Evolutionary conservation across 2,888 invertebrate genomes (phyloP).

Genomic region (Strigamia transsilvanica): DNA sequence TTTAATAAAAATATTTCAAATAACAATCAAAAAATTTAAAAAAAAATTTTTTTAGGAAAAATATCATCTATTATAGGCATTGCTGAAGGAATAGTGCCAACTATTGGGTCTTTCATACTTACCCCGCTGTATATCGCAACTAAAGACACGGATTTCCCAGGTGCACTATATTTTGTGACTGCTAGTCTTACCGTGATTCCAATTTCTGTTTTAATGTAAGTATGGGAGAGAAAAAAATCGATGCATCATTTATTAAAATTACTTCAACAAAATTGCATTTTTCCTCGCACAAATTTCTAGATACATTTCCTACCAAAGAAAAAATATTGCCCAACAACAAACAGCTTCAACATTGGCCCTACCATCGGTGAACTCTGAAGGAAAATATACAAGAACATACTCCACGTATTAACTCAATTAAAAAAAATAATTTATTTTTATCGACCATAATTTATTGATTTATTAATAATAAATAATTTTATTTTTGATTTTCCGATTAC

Average conservation of each 20-base stretch:
- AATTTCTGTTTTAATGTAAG: not conserved
- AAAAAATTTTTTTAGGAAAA: not conserved
- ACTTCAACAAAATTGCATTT: not conserved
- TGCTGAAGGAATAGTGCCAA: not conserved
- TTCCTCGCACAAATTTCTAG: not conserved
- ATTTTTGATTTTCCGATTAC: too few species aligned
- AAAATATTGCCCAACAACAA: not conserved
- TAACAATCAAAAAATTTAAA: not conserved
- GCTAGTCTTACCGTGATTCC: not conserved
- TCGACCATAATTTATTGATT: too few species aligned
- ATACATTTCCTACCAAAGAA: not conserved
- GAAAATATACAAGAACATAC: too few species aligned
- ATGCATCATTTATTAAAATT: not conserved
- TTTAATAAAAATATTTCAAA: not conserved
- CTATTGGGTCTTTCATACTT: not conserved
- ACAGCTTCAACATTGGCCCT: not conserved
- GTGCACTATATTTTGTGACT: not conserved
- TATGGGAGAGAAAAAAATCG: not conserved
- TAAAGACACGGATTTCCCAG: not conserved
- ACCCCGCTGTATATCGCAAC: not conserved
- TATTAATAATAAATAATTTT: too few species aligned
- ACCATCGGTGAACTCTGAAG: not conserved
- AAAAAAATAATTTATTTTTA: too few species aligned
- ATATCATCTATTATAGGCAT: not conserved
- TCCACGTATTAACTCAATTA: too few species aligned